phyloP scores from a whole-genome alignment of 2,113 vertebrate genomes.

The Atrichornis clamosus region DNA sequence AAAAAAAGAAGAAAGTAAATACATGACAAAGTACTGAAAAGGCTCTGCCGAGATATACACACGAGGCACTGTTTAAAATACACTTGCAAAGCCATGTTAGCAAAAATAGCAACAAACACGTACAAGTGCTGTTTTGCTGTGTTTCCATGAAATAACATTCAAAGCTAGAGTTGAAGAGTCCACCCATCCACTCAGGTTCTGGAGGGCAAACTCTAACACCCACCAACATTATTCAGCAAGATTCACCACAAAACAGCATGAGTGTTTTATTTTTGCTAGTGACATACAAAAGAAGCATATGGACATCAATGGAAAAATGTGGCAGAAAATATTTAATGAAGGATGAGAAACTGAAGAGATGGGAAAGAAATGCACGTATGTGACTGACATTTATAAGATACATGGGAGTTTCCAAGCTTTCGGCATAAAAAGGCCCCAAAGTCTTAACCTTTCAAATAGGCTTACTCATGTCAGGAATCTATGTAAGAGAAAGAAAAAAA shows the following conservation, averaged over 20 bases:
- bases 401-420: not conserved
- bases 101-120: slow-evolving; percentile 3
- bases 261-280: slow-evolving; percentile 51
- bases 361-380: not conserved
- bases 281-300: slow-evolving; percentile 20
- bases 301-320: not conserved
- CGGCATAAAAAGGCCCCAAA: not conserved
- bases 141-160: not conserved
- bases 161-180: not conserved
- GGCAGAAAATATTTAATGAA: not conserved
- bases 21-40: slow-evolving; percentile 20
- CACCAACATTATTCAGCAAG: not conserved
- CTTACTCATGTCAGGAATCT: not conserved
- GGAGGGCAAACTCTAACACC: not conserved
- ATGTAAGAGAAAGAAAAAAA: not conserved
- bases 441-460: slow-evolving; percentile 1
- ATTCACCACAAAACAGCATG: slow-evolving; percentile 11
- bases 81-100: not conserved
- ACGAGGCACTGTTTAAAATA: not conserved
- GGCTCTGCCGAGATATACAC: not conserved
- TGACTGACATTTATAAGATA: slow-evolving; percentile 9
- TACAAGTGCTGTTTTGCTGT: slow-evolving; percentile 25
- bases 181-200: not conserved
- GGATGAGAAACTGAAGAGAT: not conserved
- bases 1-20: slow-evolving; percentile 32